phyloP scores from a whole-genome alignment of 2,888 invertebrate genomes.

The Invenusta paracnida region DNA sequence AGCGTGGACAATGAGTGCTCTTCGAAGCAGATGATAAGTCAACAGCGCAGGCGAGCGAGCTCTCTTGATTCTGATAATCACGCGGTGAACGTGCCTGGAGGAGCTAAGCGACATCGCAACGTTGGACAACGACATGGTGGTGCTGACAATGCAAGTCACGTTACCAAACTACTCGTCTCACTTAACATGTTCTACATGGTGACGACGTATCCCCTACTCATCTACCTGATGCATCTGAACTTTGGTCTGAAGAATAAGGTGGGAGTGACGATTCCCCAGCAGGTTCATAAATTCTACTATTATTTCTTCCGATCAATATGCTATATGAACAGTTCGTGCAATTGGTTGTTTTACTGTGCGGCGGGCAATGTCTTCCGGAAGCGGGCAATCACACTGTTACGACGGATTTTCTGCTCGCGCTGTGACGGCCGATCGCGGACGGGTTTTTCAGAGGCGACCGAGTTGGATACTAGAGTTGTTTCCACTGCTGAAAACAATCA shows the following conservation, averaged over 20 bases:
- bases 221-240: conserved; percentile 43
- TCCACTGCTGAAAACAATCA: too few relatives aligned
- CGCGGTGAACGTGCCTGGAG: background rate
- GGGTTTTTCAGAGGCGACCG: too few relatives aligned
- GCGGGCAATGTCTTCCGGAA: conserved; percentile 39
- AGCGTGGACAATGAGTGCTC: too few relatives aligned
- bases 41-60: too few relatives aligned
- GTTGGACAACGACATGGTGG: conserved; percentile 39
- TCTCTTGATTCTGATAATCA: background rate
- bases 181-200: conserved; percentile 44
- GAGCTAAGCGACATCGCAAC: background rate
- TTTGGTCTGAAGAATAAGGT: conserved; percentile 37
- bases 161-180: conserved; percentile 38
- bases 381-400: conserved; percentile 35
- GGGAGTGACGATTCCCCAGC: conserved; percentile 20
- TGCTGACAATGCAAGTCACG: conserved; percentile 41
- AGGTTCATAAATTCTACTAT: conserved; percentile 44
- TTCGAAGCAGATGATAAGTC: too few relatives aligned
- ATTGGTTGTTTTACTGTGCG: conserved; percentile 44
- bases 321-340: conserved; percentile 41
- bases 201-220: conserved; percentile 43
- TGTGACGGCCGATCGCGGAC: too few relatives aligned
- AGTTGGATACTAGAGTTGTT: too few relatives aligned
- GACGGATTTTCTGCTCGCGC: conserved; percentile 32
- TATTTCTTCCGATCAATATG: conserved; percentile 43